phyloP scores from a whole-genome alignment of 2,888 invertebrate species.

The Mythimna ferrago region DNA sequence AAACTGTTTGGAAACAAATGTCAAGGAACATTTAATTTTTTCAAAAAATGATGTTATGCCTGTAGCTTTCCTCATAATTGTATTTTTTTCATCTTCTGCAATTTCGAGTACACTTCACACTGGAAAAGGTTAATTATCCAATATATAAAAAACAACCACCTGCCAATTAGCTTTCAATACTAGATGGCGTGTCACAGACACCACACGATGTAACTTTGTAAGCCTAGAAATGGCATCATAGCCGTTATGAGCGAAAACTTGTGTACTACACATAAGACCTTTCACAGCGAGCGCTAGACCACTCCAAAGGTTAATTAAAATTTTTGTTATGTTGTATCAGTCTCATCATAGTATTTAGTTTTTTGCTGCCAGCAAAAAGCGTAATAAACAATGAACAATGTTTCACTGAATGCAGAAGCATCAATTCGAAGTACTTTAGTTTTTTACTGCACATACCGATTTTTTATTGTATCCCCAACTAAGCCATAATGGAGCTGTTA shows the following conservation, averaged over 20 bases:
- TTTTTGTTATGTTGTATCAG: conserved; percentile 48
- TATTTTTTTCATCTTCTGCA: conserved; percentile 43
- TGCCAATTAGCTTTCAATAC: conserved; percentile 69
- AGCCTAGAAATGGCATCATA: conserved; percentile 65
- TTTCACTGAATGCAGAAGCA: conserved; percentile 19
- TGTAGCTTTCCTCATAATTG: conserved; percentile 46
- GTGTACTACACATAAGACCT: conserved; percentile 51
- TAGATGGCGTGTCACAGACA: conserved; percentile 62
- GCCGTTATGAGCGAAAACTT: conserved; percentile 57
- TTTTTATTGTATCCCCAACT: conserved; percentile 9
- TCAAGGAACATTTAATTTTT: conserved; percentile 48
- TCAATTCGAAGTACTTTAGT: conserved; percentile 12
- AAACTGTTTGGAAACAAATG: conserved; percentile 45
- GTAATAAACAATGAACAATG: conserved; percentile 25
- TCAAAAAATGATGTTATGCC: conserved; percentile 48
- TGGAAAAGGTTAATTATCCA: conserved; percentile 70
- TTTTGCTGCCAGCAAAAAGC: conserved; percentile 37
- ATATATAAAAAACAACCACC: conserved; percentile 68
- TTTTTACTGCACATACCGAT: conserved; percentile 5
- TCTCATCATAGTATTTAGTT: conserved; percentile 37
- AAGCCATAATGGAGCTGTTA: conserved; percentile 25
- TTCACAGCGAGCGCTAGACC: conserved; percentile 8
- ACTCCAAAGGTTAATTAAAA: conserved; percentile 58
- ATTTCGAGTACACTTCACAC: conserved; percentile 61
- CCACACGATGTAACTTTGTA: conserved; percentile 54